Base-by-base conservation (phyloP, 2,113 vertebrate genomes). In the Eolophus roseicapilla region DNA sequence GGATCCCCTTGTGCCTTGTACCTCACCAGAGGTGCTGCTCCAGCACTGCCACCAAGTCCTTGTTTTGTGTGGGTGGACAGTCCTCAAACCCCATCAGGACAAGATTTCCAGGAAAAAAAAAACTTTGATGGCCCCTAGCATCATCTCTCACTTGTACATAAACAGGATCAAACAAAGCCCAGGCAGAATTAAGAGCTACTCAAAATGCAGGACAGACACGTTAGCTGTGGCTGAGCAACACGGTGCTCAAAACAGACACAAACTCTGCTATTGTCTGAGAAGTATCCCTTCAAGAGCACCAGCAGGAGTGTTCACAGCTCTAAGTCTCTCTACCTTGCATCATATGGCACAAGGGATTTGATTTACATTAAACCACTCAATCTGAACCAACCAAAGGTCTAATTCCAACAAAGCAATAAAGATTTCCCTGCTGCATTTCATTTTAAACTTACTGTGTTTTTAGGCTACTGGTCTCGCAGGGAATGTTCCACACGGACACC, bases 241-340 rank as follows among this genome's bases (percentile, higher is more conserved):
- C 13, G 0, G 10, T 2, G 31, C 49, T 41, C 79, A 69, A 52
- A 65, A 5, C 57, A 31, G 21, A 27, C 79, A 65, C 0, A 0
- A 71, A 41, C 43, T 71, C 60, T 75, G 57, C 63, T 53, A 2
- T 33, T 77, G 41, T 23, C 67, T 64, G n/a, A 21, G 31, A 65
- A 78, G 28, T 20, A 33, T 31, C 78, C 28, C 76, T 76, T 47
- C 11, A 8, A 52, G 71, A 86, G 52, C 10, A 11, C 2, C 17
- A 86, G 69, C 7, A 1, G 47, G 57, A 88, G 44, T 73, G 77
- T 31, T 55, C n/a, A 49, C 62, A 71, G 69, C 86, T 82, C 0
- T 6, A 37, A 86, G 20, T 74, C 50, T 63, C 57, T 62, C 91
- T n/a, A 35, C 91, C 50, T 81, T 78, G 44, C 4, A 4, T 77